These are phyloP conservation scores for Polydrusus cervinus DNA, from an alignment of 2,888 invertebrate genomes.

Conservation along the genomic window DNA sequence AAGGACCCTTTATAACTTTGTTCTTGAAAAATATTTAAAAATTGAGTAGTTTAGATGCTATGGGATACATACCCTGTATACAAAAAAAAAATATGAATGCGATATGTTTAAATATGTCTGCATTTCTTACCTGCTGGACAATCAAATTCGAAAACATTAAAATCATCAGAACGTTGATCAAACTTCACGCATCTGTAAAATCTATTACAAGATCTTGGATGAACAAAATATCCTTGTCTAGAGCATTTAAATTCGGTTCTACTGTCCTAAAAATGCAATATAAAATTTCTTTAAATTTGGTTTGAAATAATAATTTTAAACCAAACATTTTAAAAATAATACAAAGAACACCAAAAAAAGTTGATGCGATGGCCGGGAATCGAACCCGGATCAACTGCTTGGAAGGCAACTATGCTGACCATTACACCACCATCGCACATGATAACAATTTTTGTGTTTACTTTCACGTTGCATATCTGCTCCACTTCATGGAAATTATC, in stretches of 20 bases:
- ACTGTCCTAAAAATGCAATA: slow-evolving; percentile 74
- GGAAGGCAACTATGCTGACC: slow-evolving; percentile 73
- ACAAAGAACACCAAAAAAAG: slow-evolving; percentile 44
- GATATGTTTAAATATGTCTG: too few relatives aligned
- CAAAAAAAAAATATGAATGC: too few relatives aligned
- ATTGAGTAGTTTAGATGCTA: too few relatives aligned
- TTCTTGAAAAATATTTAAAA: too few relatives aligned
- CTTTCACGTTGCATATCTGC: neutral
- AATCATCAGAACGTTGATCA: slow-evolving; percentile 82
- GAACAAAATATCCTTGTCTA: slow-evolving; percentile 85
- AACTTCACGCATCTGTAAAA: slow-evolving; percentile 89
- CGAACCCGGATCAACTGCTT: slow-evolving; percentile 73
- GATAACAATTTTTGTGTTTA: neutral
- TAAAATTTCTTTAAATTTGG: neutral
- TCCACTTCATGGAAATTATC: neutral
- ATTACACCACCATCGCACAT: slow-evolving; percentile 72
- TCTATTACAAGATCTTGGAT: slow-evolving; percentile 83
- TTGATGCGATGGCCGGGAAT: slow-evolving; percentile 71
- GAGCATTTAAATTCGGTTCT: slow-evolving; percentile 84
- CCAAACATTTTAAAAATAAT: too few relatives aligned
- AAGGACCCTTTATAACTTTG: too few relatives aligned
- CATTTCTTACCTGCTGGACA: slow-evolving; percentile 75
- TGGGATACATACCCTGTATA: too few relatives aligned
- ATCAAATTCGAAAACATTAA: slow-evolving; percentile 86
- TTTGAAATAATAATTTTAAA: neutral